phyloP scores from a whole-genome alignment of 2,113 vertebrate species.

The Trematocara macrostoma region DNA sequence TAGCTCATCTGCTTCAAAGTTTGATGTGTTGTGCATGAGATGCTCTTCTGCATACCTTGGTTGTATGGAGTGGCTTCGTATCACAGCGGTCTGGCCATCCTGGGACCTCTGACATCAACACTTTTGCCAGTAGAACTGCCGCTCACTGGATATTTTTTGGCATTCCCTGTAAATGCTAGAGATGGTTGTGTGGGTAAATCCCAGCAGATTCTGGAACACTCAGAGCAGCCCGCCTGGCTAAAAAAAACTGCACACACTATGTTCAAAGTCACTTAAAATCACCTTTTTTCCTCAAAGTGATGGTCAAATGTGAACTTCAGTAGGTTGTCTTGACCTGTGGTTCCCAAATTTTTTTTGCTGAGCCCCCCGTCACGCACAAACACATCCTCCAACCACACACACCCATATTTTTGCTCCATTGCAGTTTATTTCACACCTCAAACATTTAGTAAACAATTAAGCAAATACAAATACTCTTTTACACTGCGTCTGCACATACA shows the following conservation, averaged over 20 bases:
- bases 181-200: background rate
- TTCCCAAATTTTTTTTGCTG: too few relatives aligned
- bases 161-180: background rate
- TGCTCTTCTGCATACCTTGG: background rate
- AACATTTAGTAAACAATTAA: too few relatives aligned
- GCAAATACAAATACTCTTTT: too few relatives aligned
- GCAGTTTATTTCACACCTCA: too few relatives aligned
- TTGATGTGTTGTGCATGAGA: background rate
- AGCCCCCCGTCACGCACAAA: too few relatives aligned
- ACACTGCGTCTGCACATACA: too few relatives aligned
- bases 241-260: rapidly evolving
- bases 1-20: background rate
- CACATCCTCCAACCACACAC: too few relatives aligned
- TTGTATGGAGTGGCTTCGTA: background rate
- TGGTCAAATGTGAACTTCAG: background rate
- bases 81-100: background rate
- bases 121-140: background rate
- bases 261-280: background rate
- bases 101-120: background rate
- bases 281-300: background rate
- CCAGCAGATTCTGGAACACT: background rate
- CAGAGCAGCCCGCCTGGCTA: background rate
- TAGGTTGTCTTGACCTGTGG: background rate
- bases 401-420: too few relatives aligned
- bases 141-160: background rate